Evolutionary conservation across 2,888 invertebrate genomes (phyloP).

Genomic region (Cistogaster globosa): DNA sequence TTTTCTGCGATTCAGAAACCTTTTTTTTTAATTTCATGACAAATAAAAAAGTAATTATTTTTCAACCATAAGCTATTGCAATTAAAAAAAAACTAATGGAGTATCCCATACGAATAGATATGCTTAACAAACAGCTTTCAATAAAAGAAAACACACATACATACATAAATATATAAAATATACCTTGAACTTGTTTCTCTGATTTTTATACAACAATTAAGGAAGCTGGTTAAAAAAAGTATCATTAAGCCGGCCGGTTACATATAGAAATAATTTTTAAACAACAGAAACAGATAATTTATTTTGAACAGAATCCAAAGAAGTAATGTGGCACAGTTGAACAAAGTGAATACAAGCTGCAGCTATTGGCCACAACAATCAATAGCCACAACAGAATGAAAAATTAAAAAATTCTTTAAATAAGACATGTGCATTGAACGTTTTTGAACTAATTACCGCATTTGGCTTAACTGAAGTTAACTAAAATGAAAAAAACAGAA

Average conservation of each 20-base stretch:
- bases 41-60: too few relatives aligned
- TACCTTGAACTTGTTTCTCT: slow-evolving; percentile 70
- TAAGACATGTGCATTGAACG: slow-evolving; percentile 64
- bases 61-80: too few relatives aligned
- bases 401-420: slow-evolving; percentile 70
- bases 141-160: slow-evolving; percentile 2
- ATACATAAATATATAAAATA: slow-evolving; percentile 31
- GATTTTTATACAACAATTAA: slow-evolving; percentile 38
- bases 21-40: too few relatives aligned
- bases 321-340: slow-evolving; percentile 40
- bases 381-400: slow-evolving; percentile 42
- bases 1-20: too few relatives aligned
- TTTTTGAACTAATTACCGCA: slow-evolving; percentile 68
- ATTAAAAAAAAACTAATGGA: slow-evolving; percentile 12
- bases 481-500: slow-evolving; percentile 24
- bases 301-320: slow-evolving; percentile 4
- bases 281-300: slow-evolving; percentile 26
- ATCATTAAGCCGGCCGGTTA: slow-evolving; percentile 65
- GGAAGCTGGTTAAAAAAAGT: slow-evolving; percentile 45
- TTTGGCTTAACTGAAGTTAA: slow-evolving; percentile 43
- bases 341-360: slow-evolving; percentile 18
- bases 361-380: neutral
- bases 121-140: neutral
- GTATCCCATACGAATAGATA: slow-evolving; percentile 23
- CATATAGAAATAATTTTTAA: slow-evolving; percentile 1